Evolutionary conservation across 2,888 invertebrate genomes (phyloP).

Genomic region (Andrena camellia): DNA sequence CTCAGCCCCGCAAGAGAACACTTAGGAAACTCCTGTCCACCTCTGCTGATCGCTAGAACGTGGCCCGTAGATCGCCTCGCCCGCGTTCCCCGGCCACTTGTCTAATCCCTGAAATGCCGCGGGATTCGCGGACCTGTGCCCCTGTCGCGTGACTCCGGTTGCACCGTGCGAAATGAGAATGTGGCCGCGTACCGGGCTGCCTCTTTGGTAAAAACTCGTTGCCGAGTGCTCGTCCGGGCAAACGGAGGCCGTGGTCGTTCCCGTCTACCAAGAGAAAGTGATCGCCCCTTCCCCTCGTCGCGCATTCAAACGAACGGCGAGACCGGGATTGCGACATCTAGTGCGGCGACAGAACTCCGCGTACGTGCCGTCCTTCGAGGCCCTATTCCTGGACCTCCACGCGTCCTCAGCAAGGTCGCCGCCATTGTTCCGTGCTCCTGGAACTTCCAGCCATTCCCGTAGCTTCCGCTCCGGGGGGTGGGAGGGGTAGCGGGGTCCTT

Average conservation of each 20-base stretch:
- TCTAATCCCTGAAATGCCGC: background rate
- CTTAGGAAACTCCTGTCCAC: background rate
- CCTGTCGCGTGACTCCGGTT: slow-evolving; percentile 3
- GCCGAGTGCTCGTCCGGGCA: slow-evolving; percentile 78
- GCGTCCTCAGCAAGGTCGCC: slow-evolving; percentile 53
- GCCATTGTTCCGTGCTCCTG: background rate
- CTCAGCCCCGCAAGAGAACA: background rate
- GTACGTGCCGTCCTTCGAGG: slow-evolving; percentile 37
- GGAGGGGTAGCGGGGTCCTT: too few relatives aligned
- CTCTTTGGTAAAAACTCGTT: slow-evolving; percentile 82
- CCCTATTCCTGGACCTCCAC: background rate
- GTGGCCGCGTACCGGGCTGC: slow-evolving; percentile 63
- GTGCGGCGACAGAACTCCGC: slow-evolving; percentile 42
- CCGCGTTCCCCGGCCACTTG: background rate
- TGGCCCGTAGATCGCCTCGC: background rate
- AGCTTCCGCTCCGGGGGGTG: too few relatives aligned
- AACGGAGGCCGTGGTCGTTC: slow-evolving; percentile 56
- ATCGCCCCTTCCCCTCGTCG: slow-evolving; percentile 68
- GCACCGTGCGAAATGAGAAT: slow-evolving; percentile 16
- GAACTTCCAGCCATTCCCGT: background rate
- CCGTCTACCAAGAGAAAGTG: slow-evolving; percentile 74
- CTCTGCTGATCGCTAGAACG: background rate
- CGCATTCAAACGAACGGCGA: slow-evolving; percentile 55
- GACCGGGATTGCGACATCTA: slow-evolving; percentile 73
- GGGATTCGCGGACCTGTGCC: slow-evolving; percentile 14